phyloP scores from a whole-genome alignment of 2,888 invertebrate genomes.

The Tolmerus cingulatus region DNA sequence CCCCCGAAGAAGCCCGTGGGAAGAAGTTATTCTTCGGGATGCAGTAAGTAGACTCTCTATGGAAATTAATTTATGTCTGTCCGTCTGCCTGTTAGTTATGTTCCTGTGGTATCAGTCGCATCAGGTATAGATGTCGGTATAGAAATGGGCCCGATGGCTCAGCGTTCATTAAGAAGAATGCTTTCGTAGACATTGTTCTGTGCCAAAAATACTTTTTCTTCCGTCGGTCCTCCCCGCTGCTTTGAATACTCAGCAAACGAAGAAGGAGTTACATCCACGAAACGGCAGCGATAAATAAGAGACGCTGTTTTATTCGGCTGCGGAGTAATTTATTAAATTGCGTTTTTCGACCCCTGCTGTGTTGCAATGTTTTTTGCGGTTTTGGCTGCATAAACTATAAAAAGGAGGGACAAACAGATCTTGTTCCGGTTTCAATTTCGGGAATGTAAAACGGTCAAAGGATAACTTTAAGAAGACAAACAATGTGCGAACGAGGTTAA shows the following conservation, averaged over 20 bases:
- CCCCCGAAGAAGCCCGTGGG: not conserved
- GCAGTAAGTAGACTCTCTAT: constrained; percentile 20
- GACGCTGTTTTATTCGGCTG: not conserved
- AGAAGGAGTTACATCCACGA: not conserved
- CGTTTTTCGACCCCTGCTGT: not conserved
- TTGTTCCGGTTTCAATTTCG: not conserved
- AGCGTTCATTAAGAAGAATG: not conserved
- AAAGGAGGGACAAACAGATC: not conserved
- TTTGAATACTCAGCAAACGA: not conserved
- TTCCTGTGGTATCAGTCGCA: not conserved
- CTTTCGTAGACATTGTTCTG: not conserved
- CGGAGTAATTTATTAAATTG: not conserved
- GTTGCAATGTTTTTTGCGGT: not conserved
- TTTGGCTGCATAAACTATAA: not conserved
- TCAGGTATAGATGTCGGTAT: not conserved
- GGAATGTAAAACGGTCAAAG: not conserved
- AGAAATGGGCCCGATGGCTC: not conserved
- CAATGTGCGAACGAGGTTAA: not conserved
- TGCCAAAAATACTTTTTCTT: not conserved
- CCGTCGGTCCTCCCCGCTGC: not conserved
- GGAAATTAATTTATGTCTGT: constrained; percentile 35
- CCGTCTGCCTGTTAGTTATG: constrained; percentile 7
- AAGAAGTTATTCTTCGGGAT: not conserved
- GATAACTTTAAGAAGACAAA: not conserved
- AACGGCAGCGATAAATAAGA: not conserved